A percentile compares a stretch with the other conserved stretches of the same genome.
Conservation (phyloP, 1,140 invertebrate species). For the Leptinotarsa texana region DNA sequence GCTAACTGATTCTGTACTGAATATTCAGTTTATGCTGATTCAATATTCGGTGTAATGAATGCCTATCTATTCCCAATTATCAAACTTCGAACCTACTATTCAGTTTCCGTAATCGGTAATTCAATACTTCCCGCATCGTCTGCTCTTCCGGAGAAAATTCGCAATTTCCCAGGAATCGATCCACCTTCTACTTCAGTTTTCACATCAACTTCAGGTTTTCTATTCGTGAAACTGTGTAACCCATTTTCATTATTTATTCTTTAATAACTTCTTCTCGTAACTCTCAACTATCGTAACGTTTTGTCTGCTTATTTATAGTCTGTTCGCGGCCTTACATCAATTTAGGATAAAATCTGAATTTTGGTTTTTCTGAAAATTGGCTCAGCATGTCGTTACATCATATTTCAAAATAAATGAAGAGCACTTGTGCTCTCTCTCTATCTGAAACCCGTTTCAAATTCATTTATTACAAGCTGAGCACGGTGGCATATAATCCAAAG, state of each 20-base stretch:
- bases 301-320: not conserved
- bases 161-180: not conserved
- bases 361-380: not conserved
- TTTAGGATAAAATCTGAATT: not conserved
- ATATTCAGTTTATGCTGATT: not conserved
- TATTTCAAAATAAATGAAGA: not conserved
- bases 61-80: not conserved
- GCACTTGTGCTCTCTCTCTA: not conserved
- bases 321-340: not conserved
- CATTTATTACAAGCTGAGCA: conserved; percentile 14
- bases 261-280: not conserved
- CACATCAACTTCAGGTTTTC: not conserved
- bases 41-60: not conserved
- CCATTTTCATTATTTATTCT: conserved; percentile 8
- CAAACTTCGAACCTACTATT: not conserved
- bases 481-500: conserved; percentile 18
- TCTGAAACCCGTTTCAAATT: not conserved
- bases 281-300: not conserved
- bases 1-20: too few relatives aligned
- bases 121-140: not conserved
- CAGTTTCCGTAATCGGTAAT: conserved; percentile 1
- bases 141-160: not conserved
- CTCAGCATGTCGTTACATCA: not conserved
- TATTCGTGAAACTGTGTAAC: not conserved
- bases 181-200: not conserved